Evolutionary conservation across 2,888 invertebrate species (phyloP).

Genomic region (Apotomis capreana): DNA sequence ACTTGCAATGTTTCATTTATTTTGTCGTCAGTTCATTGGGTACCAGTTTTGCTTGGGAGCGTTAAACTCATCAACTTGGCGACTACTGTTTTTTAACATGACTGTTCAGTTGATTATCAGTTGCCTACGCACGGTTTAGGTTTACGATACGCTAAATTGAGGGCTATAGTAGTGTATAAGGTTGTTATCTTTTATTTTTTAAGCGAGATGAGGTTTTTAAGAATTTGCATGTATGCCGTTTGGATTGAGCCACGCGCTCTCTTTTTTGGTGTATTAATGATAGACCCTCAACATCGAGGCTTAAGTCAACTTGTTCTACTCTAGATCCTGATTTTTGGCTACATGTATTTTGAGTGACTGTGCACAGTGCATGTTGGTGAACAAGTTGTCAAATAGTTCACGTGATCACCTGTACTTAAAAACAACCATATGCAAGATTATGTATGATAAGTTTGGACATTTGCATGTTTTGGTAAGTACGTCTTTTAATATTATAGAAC

Average conservation of each 20-base stretch:
- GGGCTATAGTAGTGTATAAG: background rate
- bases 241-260: background rate
- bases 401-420: too few relatives aligned
- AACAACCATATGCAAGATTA: too few relatives aligned
- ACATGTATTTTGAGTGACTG: too few relatives aligned
- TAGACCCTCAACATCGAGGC: too few relatives aligned
- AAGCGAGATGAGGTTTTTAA: background rate
- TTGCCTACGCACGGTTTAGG: slow-evolving; percentile 19
- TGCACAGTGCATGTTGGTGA: too few relatives aligned
- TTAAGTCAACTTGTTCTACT: too few relatives aligned
- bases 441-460: too few relatives aligned
- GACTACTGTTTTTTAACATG: slow-evolving; percentile 40
- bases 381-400: too few relatives aligned
- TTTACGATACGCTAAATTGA: slow-evolving; percentile 14
- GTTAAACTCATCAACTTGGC: slow-evolving; percentile 53
- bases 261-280: background rate
- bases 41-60: slow-evolving; percentile 59
- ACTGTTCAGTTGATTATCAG: slow-evolving; percentile 21
- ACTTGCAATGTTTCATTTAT: slow-evolving; percentile 50
- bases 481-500: too few relatives aligned
- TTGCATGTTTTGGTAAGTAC: too few relatives aligned
- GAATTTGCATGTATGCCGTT: background rate
- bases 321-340: too few relatives aligned
- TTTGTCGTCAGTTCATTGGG: slow-evolving; percentile 51
- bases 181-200: background rate